These are phyloP conservation scores for Embiotoca jacksoni DNA, from an alignment of 2,113 vertebrate species.

Conservation along the genomic window DNA sequence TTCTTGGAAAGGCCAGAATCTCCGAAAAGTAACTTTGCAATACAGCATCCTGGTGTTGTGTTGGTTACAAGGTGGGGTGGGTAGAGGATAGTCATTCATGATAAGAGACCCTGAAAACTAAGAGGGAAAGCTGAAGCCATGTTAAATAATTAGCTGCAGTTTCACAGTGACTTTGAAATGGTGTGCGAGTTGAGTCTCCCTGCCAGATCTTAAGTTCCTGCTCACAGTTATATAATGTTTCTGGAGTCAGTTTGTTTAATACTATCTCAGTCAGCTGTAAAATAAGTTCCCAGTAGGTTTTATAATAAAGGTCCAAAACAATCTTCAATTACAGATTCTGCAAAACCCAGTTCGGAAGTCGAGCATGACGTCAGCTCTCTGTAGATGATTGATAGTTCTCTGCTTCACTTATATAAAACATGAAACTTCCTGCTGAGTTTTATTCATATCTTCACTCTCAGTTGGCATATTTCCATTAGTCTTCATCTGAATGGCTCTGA, in stretches of 20 bases:
- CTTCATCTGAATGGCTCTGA: constrained; percentile 1
- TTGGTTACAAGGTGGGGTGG: neutral
- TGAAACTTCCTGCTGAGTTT: constrained; percentile 1
- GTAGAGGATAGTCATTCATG: constrained; percentile 18
- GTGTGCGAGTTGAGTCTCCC: constrained; percentile 18
- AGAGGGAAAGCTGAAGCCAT: constrained; percentile 17
- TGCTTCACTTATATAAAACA: neutral
- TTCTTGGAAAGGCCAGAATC: constrained; percentile 7
- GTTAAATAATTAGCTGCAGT: constrained; percentile 47
- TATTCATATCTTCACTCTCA: neutral
- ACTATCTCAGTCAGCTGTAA: constrained; percentile 32
- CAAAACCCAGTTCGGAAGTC: neutral
- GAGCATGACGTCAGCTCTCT: neutral
- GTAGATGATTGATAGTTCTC: constrained; percentile 6
- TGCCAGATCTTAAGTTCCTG: constrained; percentile 15
- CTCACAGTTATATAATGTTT: constrained; percentile 31
- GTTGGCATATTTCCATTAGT: neutral
- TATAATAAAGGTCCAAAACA: neutral
- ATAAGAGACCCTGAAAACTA: constrained; percentile 32
- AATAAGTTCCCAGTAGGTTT: constrained; percentile 21
- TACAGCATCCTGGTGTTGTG: neutral
- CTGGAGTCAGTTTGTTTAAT: constrained; percentile 33
- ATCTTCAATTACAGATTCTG: neutral
- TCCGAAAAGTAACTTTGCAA: constrained; percentile 10
- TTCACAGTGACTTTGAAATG: constrained; percentile 17